These are phyloP conservation scores for Potamilus streckersoni DNA, from an alignment of 1,140 invertebrate species.

Conservation along the genomic window DNA sequence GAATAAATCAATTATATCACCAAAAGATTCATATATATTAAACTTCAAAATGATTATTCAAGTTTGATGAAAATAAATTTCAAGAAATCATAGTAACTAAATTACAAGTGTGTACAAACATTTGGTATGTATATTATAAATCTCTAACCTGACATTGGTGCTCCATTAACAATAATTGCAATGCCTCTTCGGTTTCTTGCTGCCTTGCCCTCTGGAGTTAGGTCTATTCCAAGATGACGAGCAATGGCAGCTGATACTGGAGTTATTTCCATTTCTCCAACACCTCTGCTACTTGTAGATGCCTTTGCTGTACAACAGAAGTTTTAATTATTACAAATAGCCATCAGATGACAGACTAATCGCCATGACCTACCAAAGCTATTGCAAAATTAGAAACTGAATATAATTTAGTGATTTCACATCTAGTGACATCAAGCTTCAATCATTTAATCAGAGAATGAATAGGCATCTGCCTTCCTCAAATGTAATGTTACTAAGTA, in stretches of 20 bases:
- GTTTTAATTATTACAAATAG: too few relatives aligned
- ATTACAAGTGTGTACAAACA: not conserved
- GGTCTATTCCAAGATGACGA: constrained; percentile 66
- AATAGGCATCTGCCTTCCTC: too few relatives aligned
- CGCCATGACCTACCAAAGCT: too few relatives aligned
- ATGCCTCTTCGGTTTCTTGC: constrained; percentile 66
- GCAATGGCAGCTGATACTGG: constrained; percentile 67
- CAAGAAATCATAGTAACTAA: constrained; percentile 7
- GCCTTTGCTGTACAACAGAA: constrained; percentile 22
- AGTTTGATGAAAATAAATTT: not conserved
- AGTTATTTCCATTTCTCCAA: constrained; percentile 67
- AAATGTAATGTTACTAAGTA: too few relatives aligned
- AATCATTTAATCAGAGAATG: too few relatives aligned
- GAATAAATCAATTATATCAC: not conserved
- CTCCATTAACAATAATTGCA: constrained; percentile 66
- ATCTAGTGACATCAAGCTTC: too few relatives aligned
- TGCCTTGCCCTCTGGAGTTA: constrained; percentile 66
- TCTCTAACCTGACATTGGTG: constrained; percentile 61
- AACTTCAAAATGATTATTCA: not conserved
- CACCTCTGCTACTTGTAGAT: constrained; percentile 48
- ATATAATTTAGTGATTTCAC: too few relatives aligned
- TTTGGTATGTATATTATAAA: not conserved
- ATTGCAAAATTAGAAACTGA: too few relatives aligned
- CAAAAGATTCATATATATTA: not conserved
- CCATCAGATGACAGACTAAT: too few relatives aligned